phyloP scores from a whole-genome alignment of 35 echinoderm and acorn worm genomes.

The Holothuria glaberrima region DNA sequence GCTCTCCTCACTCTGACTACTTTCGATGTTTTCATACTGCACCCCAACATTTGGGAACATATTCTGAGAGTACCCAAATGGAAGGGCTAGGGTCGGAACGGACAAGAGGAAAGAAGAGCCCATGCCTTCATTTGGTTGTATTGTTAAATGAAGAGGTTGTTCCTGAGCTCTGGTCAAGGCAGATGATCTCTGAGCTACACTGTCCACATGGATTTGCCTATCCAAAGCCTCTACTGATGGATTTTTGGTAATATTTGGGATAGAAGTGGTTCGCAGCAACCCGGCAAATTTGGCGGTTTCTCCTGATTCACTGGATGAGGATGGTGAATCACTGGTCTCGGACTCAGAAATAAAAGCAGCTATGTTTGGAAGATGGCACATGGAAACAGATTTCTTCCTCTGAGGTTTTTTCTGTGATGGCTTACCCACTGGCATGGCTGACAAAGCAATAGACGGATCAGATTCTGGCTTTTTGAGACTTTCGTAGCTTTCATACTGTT shows the following conservation, averaged over 20 bases:
- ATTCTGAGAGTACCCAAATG: constrained; percentile 35
- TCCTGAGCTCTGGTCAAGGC: neutral
- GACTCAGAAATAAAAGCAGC: neutral
- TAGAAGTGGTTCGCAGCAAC: neutral
- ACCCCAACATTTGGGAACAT: constrained; percentile 11
- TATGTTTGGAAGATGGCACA: neutral
- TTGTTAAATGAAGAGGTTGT: neutral
- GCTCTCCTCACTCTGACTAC: constrained; percentile 22
- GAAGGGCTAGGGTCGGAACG: constrained; percentile 16
- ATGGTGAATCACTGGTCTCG: too few relatives aligned
- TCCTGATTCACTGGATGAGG: neutral
- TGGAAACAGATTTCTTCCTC: constrained; percentile 31
- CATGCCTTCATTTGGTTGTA: neutral
- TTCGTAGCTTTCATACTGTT: neutral
- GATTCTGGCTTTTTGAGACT: neutral
- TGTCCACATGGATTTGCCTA: neutral
- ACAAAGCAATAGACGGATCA: neutral
- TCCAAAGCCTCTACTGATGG: neutral
- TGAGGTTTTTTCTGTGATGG: neutral
- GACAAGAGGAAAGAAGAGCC: neutral
- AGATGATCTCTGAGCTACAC: neutral
- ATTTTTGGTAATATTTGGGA: constrained; percentile 13
- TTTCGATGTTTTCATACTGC: neutral
- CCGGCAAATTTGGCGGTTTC: neutral
- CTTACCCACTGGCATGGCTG: neutral